Percentiles rank a stretch among this genome's conserved stretches.
phyloP scores from a whole-genome alignment of 64 coral and sea anemone species.

The Acropora yongei region DNA sequence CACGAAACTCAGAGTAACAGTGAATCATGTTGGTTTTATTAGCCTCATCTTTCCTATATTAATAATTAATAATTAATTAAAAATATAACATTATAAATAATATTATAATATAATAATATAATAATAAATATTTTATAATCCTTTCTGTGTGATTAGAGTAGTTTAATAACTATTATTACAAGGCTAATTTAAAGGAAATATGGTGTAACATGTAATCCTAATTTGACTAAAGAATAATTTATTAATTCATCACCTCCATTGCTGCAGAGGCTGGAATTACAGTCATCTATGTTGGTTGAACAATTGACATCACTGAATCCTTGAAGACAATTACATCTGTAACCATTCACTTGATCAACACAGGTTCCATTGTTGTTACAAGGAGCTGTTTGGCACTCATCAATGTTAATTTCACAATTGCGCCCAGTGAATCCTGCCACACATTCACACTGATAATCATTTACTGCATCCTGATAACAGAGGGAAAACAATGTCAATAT shows the following conservation, averaged over 20 bases:
- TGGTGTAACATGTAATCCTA: no score
- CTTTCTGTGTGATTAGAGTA: no score
- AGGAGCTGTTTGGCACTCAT: conserved; percentile 76
- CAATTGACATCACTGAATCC: conserved; percentile 79
- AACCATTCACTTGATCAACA: conserved; percentile 74
- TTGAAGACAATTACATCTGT: conserved; percentile 79
- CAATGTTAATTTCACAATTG: conserved; percentile 86
- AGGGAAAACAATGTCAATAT: background rate
- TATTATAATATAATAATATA: no score
- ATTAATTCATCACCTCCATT: conserved; percentile 72
- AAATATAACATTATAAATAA: no score
- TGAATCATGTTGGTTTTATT: no score
- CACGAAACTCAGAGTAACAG: no score
- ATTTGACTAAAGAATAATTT: no score
- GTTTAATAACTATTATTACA: no score
- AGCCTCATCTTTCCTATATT: no score
- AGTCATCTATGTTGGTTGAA: conserved; percentile 83
- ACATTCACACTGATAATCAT: conserved; percentile 74
- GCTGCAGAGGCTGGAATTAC: conserved; percentile 53
- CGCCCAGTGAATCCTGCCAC: conserved; percentile 79
- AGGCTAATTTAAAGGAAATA: no score
- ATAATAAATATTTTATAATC: no score
- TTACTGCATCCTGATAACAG: conserved; percentile 64
- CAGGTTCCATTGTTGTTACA: conserved; percentile 91
- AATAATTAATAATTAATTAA: no score